Conservation (phyloP, 2,113 vertebrate genomes). For the Myotis yumanensis region DNA sequence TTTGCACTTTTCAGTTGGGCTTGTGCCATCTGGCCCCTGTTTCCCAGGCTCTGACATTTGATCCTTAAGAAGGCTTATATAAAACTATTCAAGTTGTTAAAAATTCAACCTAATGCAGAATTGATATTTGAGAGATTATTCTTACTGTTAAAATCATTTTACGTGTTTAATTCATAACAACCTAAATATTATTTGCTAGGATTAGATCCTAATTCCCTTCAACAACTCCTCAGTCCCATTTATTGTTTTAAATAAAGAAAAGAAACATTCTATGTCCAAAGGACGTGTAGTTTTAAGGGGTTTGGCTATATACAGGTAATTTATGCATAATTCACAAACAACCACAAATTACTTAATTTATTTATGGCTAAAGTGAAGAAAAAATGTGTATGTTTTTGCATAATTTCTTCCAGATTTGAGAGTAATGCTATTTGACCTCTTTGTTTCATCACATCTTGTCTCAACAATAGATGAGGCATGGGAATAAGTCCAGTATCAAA, state of each 20-base stretch:
- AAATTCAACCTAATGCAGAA: not conserved
- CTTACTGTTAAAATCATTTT: not conserved
- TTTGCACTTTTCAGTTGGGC: not conserved
- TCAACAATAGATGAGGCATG: not conserved
- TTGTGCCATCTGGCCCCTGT: not conserved
- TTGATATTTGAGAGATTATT: not conserved
- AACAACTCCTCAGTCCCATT: not conserved
- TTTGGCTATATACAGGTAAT: not conserved
- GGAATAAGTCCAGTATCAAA: not conserved
- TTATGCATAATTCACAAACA: slow-evolving; percentile 8
- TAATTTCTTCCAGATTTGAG: slow-evolving; percentile 15
- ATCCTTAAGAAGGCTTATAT: slow-evolving; percentile 20
- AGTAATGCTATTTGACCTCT: not conserved
- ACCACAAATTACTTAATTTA: slow-evolving; percentile 2
- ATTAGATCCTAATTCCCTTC: not conserved
- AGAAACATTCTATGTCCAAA: not conserved
- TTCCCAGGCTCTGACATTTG: not conserved
- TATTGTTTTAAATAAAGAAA: slow-evolving; percentile 41
- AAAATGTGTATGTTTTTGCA: not conserved
- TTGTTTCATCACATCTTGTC: not conserved
- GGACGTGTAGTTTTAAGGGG: not conserved
- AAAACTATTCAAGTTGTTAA: not conserved
- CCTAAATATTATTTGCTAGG: slow-evolving; percentile 5
- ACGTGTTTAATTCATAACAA: not conserved
- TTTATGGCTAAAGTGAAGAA: not conserved